These are phyloP conservation scores for Eclectus roratus DNA, from an alignment of 2,113 vertebrate species.

Conservation along the genomic window DNA sequence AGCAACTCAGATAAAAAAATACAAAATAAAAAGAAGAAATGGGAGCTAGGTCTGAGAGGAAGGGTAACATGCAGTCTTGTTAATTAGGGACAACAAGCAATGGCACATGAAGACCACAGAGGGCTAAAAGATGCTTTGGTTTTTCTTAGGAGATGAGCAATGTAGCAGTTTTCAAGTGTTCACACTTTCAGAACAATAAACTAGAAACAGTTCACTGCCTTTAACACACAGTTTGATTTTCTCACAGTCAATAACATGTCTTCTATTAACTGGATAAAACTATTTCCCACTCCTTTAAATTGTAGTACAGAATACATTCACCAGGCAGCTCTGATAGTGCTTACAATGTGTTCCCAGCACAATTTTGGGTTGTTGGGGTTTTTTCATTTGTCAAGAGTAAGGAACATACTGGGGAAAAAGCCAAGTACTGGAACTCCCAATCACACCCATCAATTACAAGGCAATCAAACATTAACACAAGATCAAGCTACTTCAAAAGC, in stretches of 20 bases:
- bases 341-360: background rate
- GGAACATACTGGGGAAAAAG: background rate
- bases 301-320: background rate
- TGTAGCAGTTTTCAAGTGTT: background rate
- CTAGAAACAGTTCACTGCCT: background rate
- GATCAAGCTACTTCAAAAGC: background rate
- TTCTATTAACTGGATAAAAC: background rate
- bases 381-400: background rate
- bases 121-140: background rate
- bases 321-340: background rate
- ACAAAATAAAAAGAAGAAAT: background rate
- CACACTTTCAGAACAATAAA: background rate
- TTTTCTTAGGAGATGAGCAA: background rate
- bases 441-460: slow-evolving; percentile 6
- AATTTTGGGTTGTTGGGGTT: background rate
- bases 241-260: background rate
- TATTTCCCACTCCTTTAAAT: background rate
- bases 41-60: background rate
- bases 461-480: background rate
- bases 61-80: background rate
- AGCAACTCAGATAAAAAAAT: background rate
- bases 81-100: background rate
- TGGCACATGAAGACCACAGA: background rate
- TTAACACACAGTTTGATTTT: background rate
- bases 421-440: background rate